Percentiles rank a stretch among this genome's conserved stretches.
Evolutionary conservation across 2,113 vertebrate species (phyloP).

Genomic region (Albula goreensis): DNA sequence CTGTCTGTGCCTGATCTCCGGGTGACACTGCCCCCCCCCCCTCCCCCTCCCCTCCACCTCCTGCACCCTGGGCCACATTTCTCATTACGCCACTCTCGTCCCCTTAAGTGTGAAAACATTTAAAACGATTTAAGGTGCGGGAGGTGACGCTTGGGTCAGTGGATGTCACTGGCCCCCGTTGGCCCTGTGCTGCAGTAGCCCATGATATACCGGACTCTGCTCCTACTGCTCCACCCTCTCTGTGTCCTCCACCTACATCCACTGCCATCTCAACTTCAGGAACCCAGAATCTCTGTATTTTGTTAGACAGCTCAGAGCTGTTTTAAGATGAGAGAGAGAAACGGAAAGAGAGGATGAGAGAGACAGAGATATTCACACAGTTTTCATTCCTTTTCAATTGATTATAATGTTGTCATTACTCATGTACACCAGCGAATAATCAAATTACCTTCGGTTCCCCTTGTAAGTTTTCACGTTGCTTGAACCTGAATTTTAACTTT

Average conservation of each 20-base stretch:
- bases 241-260: no score
- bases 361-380: background rate
- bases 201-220: no score
- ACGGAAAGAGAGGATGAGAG: background rate
- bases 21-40: slow-evolving; percentile 30
- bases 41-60: slow-evolving; percentile 15
- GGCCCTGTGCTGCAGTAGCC: background rate
- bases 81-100: background rate
- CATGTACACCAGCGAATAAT: no score
- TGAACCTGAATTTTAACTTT: no score
- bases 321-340: background rate
- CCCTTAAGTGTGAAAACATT: slow-evolving; percentile 21
- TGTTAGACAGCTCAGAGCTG: background rate
- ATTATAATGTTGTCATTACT: no score
- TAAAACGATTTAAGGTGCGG: slow-evolving; percentile 1
- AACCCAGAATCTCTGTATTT: background rate
- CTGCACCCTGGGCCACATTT: slow-evolving; percentile 35
- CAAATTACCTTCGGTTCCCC: no score
- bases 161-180: background rate
- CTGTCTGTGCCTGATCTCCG: background rate
- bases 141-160: background rate
- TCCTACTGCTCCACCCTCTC: no score
- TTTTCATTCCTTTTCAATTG: no score
- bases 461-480: no score
- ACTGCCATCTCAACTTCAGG: no score